phyloP scores from a whole-genome alignment of 2,888 invertebrate species.

The Eristalinus aeneus region DNA sequence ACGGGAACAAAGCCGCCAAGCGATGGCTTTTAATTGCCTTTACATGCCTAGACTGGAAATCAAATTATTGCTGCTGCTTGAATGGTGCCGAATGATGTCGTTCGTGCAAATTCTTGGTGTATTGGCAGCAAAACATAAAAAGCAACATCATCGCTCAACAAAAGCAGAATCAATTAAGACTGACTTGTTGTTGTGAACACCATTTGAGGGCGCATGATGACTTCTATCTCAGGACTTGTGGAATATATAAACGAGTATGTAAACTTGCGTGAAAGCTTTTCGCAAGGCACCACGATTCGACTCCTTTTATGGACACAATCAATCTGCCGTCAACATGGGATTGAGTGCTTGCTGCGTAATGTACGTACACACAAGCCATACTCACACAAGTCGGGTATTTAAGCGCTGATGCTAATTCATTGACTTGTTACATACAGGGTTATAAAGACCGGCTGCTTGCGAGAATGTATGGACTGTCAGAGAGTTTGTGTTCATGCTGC shows the following conservation, averaged over 20 bases:
- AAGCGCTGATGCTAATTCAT: slow-evolving; percentile 41
- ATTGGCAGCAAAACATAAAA: slow-evolving; percentile 60
- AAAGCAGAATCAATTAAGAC: slow-evolving; percentile 59
- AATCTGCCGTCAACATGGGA: slow-evolving; percentile 57
- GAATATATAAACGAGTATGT: neutral
- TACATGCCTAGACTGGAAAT: slow-evolving; percentile 65
- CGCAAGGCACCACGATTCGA: slow-evolving; percentile 14
- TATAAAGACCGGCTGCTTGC: slow-evolving; percentile 21
- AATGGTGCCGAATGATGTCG: slow-evolving; percentile 56
- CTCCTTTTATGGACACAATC: slow-evolving; percentile 64
- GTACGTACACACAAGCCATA: neutral
- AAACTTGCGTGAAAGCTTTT: slow-evolving; percentile 31
- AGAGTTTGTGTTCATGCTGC: slow-evolving; percentile 29
- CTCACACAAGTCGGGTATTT: neutral
- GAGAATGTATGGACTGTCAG: neutral
- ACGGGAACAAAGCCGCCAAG: slow-evolving; percentile 67
- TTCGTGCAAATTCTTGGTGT: slow-evolving; percentile 59
- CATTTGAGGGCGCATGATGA: slow-evolving; percentile 46
- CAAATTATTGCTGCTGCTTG: slow-evolving; percentile 30
- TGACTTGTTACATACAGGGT: slow-evolving; percentile 30
- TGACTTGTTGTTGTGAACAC: slow-evolving; percentile 40
- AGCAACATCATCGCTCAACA: slow-evolving; percentile 60
- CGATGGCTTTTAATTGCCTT: slow-evolving; percentile 63
- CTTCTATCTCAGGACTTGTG: slow-evolving; percentile 29
- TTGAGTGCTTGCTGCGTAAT: slow-evolving; percentile 38